These are phyloP conservation scores for Teleopsis dalmanni DNA, from an alignment of 1,140 invertebrate genomes.

Conservation along the genomic window DNA sequence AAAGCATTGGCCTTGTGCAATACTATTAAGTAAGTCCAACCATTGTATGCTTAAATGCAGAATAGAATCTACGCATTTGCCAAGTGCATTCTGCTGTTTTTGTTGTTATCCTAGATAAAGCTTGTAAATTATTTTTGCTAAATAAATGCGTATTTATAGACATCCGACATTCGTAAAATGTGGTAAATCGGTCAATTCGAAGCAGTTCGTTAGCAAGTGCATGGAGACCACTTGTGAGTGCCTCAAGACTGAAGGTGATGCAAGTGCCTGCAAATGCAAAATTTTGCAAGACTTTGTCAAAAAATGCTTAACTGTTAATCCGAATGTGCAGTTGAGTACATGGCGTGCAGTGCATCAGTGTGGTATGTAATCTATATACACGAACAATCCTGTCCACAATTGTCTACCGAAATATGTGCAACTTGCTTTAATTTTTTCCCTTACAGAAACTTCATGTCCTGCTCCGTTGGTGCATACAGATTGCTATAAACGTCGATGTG, in stretches of 20 bases:
- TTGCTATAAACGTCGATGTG: slow-evolving; percentile 66
- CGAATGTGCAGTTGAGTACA: slow-evolving; percentile 53
- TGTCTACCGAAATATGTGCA: neutral
- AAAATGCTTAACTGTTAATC: slow-evolving; percentile 59
- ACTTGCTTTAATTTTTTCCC: slow-evolving; percentile 12
- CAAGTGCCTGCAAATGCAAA: slow-evolving; percentile 58
- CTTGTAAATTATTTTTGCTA: too few species aligned
- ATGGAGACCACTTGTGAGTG: slow-evolving; percentile 67
- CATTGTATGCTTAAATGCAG: neutral
- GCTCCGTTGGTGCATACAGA: slow-evolving; percentile 68
- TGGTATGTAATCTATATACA: slow-evolving; percentile 14
- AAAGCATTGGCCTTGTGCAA: slow-evolving; percentile 58
- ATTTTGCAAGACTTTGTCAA: slow-evolving; percentile 61
- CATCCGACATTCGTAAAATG: slow-evolving; percentile 57
- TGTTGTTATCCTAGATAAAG: neutral
- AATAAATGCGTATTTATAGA: too few species aligned
- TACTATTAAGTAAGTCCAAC: slow-evolving; percentile 43
- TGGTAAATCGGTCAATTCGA: slow-evolving; percentile 51
- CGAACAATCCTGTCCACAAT: neutral
- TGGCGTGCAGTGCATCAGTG: slow-evolving; percentile 60
- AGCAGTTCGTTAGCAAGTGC: slow-evolving; percentile 62
- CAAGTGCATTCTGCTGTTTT: neutral
- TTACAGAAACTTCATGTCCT: slow-evolving; percentile 57
- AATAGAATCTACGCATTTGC: neutral
- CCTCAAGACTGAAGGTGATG: slow-evolving; percentile 44